Conservation (phyloP, 2,888 invertebrate genomes). For the Hanleya hanleyi region DNA sequence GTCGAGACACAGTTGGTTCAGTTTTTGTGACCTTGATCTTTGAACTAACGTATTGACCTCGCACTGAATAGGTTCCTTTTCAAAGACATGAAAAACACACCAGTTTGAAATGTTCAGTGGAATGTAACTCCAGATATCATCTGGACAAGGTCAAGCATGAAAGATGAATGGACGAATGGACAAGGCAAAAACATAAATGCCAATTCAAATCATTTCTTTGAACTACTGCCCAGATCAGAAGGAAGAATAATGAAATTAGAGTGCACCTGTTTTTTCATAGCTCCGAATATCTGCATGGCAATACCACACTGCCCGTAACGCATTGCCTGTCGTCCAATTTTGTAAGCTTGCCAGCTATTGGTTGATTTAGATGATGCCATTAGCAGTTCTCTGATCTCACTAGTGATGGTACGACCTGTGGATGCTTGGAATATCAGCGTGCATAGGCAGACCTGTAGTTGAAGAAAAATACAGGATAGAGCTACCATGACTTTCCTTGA, state of each 20-base stretch:
- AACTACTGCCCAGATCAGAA: too few species aligned
- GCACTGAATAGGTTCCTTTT: too few species aligned
- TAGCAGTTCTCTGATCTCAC: conserved; percentile 47
- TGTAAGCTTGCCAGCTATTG: conserved; percentile 83
- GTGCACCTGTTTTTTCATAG: conserved; percentile 76
- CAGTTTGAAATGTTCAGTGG: too few species aligned
- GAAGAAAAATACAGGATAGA: conserved; percentile 11
- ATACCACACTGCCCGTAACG: conserved; percentile 86
- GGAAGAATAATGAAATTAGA: neutral
- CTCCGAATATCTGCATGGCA: conserved; percentile 80
- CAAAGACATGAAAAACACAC: too few species aligned
- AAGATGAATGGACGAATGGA: too few species aligned
- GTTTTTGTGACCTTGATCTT: too few species aligned
- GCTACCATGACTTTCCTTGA: neutral
- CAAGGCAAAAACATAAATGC: too few species aligned
- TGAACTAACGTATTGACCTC: too few species aligned
- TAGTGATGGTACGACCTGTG: conserved; percentile 46
- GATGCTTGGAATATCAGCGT: conserved; percentile 86
- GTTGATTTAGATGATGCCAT: conserved; percentile 38
- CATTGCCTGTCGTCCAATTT: conserved; percentile 89
- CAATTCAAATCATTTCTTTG: too few species aligned
- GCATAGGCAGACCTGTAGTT: conserved; percentile 81
- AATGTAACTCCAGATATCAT: too few species aligned
- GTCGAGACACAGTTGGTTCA: too few species aligned
- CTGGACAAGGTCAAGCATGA: too few species aligned